Evolutionary conservation across 1,140 invertebrate genomes (phyloP).

Genomic region (Eciton burchellii): DNA sequence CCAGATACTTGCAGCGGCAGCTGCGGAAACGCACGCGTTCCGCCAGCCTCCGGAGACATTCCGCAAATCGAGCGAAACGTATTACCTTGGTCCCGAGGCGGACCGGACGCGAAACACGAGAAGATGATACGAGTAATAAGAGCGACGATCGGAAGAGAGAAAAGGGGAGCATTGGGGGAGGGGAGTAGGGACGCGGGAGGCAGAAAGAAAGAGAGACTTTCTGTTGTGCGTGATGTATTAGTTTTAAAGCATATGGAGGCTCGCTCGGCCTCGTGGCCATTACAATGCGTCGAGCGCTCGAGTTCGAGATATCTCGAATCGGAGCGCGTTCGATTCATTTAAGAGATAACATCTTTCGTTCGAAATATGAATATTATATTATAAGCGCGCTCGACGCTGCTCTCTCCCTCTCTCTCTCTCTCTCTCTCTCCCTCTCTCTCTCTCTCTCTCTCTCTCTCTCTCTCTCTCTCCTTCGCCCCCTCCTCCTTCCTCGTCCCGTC

Average conservation of each 20-base stretch:
- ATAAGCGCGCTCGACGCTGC: conserved; percentile 74
- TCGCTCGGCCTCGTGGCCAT: conserved; percentile 70
- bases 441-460: no score
- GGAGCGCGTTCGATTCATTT: conserved; percentile 83
- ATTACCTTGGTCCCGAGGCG: conserved; percentile 34
- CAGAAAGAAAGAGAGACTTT: conserved; percentile 58
- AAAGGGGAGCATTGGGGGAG: conserved; percentile 42
- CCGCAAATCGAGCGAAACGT: conserved; percentile 33
- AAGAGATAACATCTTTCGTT: conserved; percentile 84
- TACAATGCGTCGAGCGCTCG: conserved; percentile 74
- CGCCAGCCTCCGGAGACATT: conserved; percentile 16
- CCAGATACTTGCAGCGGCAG: background rate
- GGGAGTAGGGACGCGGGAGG: background rate
- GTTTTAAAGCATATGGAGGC: conserved; percentile 74
- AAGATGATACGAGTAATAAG: conserved; percentile 68
- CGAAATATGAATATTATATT: conserved; percentile 85
- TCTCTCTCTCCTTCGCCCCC: conserved; percentile 34
- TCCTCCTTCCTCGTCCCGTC: conserved; percentile 27
- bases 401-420: conserved; percentile 39
- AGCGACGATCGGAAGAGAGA: conserved; percentile 63
- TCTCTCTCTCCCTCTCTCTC: conserved; percentile 2
- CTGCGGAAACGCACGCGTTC: background rate
- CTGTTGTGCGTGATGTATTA: conserved; percentile 73
- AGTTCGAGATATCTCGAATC: conserved; percentile 77
- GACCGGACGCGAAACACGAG: conserved; percentile 45